phyloP scores from a whole-genome alignment of 2,797 vertebrate species.

The Luscinia megarhynchos region DNA sequence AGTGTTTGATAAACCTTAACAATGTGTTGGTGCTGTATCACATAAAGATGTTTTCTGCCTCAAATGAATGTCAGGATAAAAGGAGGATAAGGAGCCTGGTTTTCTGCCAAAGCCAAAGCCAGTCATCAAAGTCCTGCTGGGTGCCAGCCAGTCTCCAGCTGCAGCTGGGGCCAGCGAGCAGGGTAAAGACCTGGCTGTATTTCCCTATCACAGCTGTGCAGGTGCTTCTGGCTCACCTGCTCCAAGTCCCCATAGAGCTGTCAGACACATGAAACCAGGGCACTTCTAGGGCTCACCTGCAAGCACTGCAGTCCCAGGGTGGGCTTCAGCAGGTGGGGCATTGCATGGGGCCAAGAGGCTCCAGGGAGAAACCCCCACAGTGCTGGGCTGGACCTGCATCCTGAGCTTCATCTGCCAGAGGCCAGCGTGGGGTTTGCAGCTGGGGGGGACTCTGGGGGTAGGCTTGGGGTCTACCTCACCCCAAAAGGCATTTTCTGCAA shows the following conservation, averaged over 20 bases:
- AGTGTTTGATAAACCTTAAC: not conserved
- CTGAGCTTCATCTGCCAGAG: not conserved
- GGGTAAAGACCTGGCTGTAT: not conserved
- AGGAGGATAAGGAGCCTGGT: not conserved
- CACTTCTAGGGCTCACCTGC: not conserved
- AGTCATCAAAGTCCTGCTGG: not conserved
- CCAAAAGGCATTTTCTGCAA: not conserved
- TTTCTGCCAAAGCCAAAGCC: not conserved
- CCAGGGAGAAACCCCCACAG: rapidly evolving
- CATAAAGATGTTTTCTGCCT: not conserved
- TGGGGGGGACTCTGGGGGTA: too few relatives aligned
- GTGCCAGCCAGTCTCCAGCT: not conserved
- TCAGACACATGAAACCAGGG: not conserved
- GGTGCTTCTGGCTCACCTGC: not conserved
- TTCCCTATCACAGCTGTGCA: not conserved
- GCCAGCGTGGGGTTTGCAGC: not conserved
- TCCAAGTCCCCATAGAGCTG: not conserved
- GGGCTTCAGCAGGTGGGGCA: not conserved
- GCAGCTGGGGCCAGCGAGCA: not conserved
- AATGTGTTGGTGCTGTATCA: not conserved
- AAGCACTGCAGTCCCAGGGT: not conserved
- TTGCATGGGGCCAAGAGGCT: rapidly evolving
- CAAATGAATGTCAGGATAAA: not conserved
- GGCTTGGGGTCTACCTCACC: not conserved
- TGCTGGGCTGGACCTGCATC: rapidly evolving